phyloP scores from a whole-genome alignment of 2,113 vertebrate species.

The Plecturocebus donacophilus region DNA sequence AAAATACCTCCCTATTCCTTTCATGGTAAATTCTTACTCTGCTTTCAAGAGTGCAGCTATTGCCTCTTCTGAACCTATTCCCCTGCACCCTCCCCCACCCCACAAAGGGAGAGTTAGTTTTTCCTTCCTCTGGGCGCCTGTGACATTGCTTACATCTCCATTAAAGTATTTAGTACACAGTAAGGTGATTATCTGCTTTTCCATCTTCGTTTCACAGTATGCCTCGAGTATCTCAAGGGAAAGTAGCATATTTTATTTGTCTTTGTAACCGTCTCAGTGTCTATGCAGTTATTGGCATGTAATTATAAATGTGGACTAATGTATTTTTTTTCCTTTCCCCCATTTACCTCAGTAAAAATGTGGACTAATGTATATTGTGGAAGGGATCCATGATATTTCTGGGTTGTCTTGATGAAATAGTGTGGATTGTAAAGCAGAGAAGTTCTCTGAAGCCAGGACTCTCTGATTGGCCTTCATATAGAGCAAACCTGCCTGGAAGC shows the following conservation, averaged over 20 bases:
- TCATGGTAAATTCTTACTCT: not conserved
- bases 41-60: slow-evolving; percentile 16
- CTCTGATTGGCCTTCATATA: not conserved
- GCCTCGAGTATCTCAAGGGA: not conserved
- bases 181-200: not conserved
- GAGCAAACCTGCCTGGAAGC: not conserved
- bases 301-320: not conserved
- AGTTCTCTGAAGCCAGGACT: not conserved
- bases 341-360: not conserved
- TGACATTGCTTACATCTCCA: not conserved
- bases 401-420: not conserved
- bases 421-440: not conserved
- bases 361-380: not conserved
- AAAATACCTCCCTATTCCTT: not conserved
- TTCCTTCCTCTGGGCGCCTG: not conserved
- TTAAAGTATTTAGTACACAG: not conserved
- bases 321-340: not conserved
- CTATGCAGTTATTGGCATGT: not conserved
- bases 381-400: not conserved
- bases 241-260: slow-evolving; percentile 18
- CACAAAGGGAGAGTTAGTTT: not conserved
- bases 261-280: not conserved
- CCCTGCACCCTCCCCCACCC: not conserved
- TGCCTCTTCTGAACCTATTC: not conserved
- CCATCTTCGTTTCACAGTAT: not conserved